phyloP scores from a whole-genome alignment of 2,113 vertebrate genomes.

The Sylvietta virens region DNA sequence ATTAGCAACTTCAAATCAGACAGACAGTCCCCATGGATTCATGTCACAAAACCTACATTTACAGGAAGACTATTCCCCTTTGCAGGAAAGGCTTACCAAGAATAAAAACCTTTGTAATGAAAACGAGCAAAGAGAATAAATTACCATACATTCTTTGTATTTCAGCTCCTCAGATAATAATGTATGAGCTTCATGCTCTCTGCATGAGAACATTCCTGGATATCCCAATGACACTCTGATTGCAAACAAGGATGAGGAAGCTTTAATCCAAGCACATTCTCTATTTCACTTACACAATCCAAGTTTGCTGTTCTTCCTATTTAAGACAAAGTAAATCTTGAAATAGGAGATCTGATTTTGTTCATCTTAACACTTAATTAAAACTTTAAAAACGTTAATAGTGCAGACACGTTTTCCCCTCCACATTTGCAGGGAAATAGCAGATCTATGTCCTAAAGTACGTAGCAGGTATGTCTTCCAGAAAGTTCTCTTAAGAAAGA shows the following conservation, averaged over 20 bases:
- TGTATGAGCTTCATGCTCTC: background rate
- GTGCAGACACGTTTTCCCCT: background rate
- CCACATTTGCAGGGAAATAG: background rate
- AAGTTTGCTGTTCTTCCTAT: background rate
- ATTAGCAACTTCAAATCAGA: slow-evolving; percentile 15
- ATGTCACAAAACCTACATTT: slow-evolving; percentile 36
- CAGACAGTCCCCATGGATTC: background rate
- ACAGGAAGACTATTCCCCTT: slow-evolving; percentile 23
- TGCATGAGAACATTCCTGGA: background rate
- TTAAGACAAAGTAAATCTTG: background rate
- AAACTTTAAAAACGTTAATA: background rate
- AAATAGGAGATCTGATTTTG: background rate
- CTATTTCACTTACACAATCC: background rate
- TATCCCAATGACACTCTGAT: background rate
- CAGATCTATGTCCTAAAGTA: background rate
- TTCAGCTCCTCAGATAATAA: background rate
- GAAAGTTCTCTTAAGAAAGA: background rate
- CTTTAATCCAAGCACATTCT: background rate
- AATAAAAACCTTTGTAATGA: slow-evolving; percentile 42
- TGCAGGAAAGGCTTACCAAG: slow-evolving; percentile 7
- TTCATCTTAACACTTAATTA: background rate
- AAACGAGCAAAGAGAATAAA: slow-evolving; percentile 46
- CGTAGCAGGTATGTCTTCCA: background rate
- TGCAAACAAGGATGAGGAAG: background rate
- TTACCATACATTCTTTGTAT: slow-evolving; percentile 45